Percentiles rank a stretch among this genome's conserved stretches.
Evolutionary conservation across 2,113 vertebrate genomes (phyloP).

Genomic region (Potamarius usumacintae): DNA sequence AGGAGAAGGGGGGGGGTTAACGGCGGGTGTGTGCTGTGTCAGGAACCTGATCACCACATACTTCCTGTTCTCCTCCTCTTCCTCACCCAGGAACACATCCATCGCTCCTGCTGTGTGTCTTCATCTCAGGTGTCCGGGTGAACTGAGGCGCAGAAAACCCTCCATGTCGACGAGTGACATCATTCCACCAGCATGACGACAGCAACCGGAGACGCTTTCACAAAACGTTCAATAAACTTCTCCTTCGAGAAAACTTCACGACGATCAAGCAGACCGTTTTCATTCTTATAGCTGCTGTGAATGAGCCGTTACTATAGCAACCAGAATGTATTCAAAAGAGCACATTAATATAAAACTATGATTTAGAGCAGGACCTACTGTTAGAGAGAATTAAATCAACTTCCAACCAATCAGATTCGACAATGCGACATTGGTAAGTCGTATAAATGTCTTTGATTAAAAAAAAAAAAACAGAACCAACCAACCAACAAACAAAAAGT

Average conservation of each 20-base stretch:
- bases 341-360: neutral
- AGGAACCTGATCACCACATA: constrained; percentile 43
- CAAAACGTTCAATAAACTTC: neutral
- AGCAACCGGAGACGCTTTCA: neutral
- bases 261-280: neutral
- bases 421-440: neutral
- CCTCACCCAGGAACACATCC: constrained; percentile 17
- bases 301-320: neutral
- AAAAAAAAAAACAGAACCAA: too few species aligned
- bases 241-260: neutral
- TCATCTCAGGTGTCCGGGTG: neutral
- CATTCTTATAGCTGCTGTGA: neutral
- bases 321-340: neutral
- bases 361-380: neutral
- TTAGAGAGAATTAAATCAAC: neutral
- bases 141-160: neutral
- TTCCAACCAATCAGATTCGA: neutral
- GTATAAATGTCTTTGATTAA: too few species aligned
- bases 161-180: neutral
- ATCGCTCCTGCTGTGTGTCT: constrained; percentile 38
- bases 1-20: constrained; percentile 19
- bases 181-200: neutral
- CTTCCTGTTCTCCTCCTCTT: neutral
- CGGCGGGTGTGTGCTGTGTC: constrained; percentile 64
- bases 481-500: too few species aligned